A percentile compares a stretch with the other conserved stretches of the same genome.
phyloP scores from a whole-genome alignment of 2,888 invertebrate species.

The Acanthosepion esculentum region DNA sequence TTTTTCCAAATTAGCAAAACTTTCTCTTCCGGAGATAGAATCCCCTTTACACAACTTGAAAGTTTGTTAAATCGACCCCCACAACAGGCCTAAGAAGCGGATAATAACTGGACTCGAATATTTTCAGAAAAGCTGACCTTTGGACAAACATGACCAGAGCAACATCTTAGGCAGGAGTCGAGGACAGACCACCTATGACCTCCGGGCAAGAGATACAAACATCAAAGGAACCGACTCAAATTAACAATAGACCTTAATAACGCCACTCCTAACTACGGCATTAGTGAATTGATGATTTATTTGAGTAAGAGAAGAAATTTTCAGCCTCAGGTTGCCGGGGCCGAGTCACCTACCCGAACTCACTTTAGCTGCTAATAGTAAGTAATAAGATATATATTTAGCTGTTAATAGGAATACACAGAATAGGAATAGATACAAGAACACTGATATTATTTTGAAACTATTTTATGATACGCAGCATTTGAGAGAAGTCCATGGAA shows the following conservation, averaged over 20 bases:
- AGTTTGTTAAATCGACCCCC: background rate
- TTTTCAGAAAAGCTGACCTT: background rate
- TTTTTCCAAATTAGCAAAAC: too few species aligned
- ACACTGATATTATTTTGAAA: background rate
- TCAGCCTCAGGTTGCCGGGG: background rate
- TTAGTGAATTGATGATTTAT: background rate
- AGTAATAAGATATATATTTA: background rate
- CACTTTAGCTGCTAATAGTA: background rate
- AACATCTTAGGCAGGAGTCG: background rate
- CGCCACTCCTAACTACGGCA: background rate
- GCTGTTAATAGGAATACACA: background rate
- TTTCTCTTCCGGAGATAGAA: too few species aligned
- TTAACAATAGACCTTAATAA: slow-evolving; percentile 1
- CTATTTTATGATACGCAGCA: background rate
- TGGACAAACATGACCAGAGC: background rate
- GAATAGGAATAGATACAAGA: background rate
- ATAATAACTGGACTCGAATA: background rate
- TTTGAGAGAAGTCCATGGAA: background rate
- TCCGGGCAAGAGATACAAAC: background rate
- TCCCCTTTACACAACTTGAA: background rate
- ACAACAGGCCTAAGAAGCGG: background rate
- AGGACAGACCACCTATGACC: background rate
- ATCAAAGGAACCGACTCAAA: slow-evolving; percentile 33
- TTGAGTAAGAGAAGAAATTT: slow-evolving; percentile 14
- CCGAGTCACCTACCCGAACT: background rate